Evolutionary conservation across 2,113 vertebrate genomes (phyloP).

Genomic region (Dryoscopus gambensis): DNA sequence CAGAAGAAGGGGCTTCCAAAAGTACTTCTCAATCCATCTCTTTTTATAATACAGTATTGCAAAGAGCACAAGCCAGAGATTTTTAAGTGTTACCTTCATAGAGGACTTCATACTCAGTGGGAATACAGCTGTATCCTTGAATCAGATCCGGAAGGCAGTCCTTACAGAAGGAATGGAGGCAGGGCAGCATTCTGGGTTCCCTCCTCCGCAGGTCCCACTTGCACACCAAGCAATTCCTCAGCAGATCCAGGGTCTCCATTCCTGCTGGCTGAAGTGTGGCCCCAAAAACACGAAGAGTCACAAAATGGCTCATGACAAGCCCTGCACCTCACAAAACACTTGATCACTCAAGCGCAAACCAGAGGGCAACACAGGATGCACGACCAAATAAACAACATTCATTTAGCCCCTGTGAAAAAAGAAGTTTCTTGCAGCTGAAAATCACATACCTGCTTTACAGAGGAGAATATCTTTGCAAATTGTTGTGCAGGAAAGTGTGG

Average conservation of each 20-base stretch:
- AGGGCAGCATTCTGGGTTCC: constrained; percentile 82
- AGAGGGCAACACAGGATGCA: not conserved
- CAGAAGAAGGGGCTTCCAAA: not conserved
- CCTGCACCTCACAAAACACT: not conserved
- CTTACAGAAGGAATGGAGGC: constrained; percentile 85
- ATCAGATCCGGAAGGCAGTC: constrained; percentile 73
- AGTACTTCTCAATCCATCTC: not conserved
- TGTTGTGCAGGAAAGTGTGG: constrained; percentile 46
- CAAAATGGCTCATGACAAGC: constrained; percentile 10
- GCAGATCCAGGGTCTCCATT: constrained; percentile 26
- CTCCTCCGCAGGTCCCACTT: constrained; percentile 76
- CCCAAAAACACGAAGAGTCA: not conserved
- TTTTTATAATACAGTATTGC: not conserved
- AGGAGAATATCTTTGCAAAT: not conserved
- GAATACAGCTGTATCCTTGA: constrained; percentile 50
- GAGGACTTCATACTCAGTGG: not conserved
- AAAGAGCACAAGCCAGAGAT: not conserved
- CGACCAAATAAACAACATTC: not conserved
- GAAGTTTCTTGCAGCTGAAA: constrained; percentile 8
- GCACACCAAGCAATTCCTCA: constrained; percentile 83
- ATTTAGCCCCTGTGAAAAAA: not conserved
- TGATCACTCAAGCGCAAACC: not conserved
- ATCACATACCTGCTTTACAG: not conserved
- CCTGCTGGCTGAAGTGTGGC: not conserved
- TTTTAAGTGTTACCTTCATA: constrained; percentile 53